Evolutionary conservation across 2,888 invertebrate genomes (phyloP), one percentile per base, ranked within the genome.

Genomic region (Tenthredo notha): DNA sequence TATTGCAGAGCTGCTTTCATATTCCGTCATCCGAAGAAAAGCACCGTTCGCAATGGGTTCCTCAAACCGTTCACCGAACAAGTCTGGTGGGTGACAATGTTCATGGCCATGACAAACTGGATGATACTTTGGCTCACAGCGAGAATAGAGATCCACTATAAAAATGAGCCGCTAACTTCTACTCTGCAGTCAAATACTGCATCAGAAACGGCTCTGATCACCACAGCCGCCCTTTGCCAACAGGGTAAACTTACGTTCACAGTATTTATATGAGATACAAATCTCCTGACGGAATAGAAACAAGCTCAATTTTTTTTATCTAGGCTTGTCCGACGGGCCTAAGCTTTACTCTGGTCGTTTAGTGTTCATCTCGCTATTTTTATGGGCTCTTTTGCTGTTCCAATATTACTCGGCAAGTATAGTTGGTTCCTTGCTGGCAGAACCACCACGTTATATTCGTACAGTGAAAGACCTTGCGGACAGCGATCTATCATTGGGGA

Each of bases 391-490:
- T 86, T 94, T 95, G 25, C 92, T 96, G 72, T 96, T 96, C 91
- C 96, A 96, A 90, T 96, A 96, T 91, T 96, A 96, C 91, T 96
- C 96, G 70, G 96, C 96, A 0, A 95, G 95, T 77, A 95, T 96
- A 77, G 96, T 96, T 0, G 96, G 96, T 0, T 95, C 95, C 0
- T 90, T 96, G 85, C 92, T 96, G 54, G 94, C 95, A 90, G 95
- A 95, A 85, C 94, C 95, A 18, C 95, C 96, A 0, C 95, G 95
- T 88, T 95, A 94, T 37, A 96, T 96, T 72, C 94, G 94, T 85
- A 95, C 94, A 3, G 89, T 96, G 33, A 92, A 94, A 77, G 96
- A 96, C 89, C 90, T 96, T 86, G 89, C 95, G 78, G 92, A 94
- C 43, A 96, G 96, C 86, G 94, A 95, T 29, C 90, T 96, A 86